Evolutionary conservation across 2,113 vertebrate species (phyloP).

Genomic region (Furnarius figulus): DNA sequence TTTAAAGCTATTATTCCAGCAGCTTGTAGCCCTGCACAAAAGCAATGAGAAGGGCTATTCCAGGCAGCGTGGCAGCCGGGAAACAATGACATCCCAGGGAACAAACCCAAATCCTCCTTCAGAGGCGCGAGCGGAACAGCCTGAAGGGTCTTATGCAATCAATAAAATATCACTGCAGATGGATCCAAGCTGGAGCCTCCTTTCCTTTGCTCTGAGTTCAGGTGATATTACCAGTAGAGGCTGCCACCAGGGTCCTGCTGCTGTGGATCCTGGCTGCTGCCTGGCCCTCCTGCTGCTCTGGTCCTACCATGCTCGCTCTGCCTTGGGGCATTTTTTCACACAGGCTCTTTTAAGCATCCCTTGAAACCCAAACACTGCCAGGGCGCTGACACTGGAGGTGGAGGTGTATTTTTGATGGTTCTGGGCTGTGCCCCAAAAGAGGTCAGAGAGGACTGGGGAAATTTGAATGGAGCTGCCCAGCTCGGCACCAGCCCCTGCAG

Average conservation of each 20-base stretch:
- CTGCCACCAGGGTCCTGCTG: background rate
- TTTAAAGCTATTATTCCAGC: background rate
- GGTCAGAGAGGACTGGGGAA: background rate
- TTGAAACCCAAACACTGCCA: background rate
- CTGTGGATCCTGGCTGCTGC: background rate
- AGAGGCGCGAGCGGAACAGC: background rate
- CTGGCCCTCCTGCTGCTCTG: accelerated
- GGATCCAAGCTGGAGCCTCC: background rate
- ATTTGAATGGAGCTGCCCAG: background rate
- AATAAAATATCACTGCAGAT: conserved; percentile 50
- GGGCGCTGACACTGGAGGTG: accelerated
- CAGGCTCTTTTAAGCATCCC: background rate
- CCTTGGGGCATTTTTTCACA: accelerated
- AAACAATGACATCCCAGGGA: background rate
- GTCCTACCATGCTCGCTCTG: background rate
- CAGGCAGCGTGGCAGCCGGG: background rate
- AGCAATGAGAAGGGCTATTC: background rate
- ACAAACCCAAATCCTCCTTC: background rate
- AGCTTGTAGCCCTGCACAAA: background rate
- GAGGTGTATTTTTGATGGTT: accelerated
- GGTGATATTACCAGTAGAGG: background rate
- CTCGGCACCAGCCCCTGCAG: background rate
- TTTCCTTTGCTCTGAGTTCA: background rate
- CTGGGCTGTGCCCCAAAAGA: background rate
- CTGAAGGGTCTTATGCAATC: conserved; percentile 12